Evolutionary conservation across 2,113 vertebrate genomes (phyloP), one percentile per base, ranked within the genome.

Genomic region (Circaetus gallicus): DNA sequence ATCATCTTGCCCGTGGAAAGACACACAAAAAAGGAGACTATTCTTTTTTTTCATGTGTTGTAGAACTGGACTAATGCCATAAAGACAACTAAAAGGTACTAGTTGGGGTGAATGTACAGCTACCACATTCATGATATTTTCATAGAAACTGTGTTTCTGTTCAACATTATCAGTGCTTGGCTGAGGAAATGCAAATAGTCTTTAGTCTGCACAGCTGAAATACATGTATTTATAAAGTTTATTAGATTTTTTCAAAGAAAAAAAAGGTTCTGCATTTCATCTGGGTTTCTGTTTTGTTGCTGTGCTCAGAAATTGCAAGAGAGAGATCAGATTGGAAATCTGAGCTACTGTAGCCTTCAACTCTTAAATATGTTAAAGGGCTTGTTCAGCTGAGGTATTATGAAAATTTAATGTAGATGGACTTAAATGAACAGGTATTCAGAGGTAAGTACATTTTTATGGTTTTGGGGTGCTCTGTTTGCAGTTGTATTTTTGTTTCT

Each of bases 401-500:
- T 49, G 87, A 95, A 81, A 93, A 85, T 93, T 93, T 94, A 79
- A 95, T 52, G 34, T 9, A 18, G 63, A 13, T 94, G 85, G 21
- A 53, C 81, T 82, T 76, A 95, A 95, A 71, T 63, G 58, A 97
- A 84, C 61, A 82, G 58, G 85, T 87, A 76, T 93, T 97, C 34
- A 89, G 80, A 96, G 49, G 32, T 53, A 78, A 71, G 52, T 83
- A 40, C 31, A 16, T 18, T 93, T 93, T 96, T 93, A 92, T 70
- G 72, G 40, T 7, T 84, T 76, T 11, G 63, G 40, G 36, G 14
- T 38, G 7, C 69, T 93, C 77, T 97, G 92, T 94, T 69, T 96
- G 50, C 97, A 93, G 74, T 66, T 95, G n/a, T 93, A 74, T 93
- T 88, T 95, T 79, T 96, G 26, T 19, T 95, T 93, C 87, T 94